Conservation (phyloP, 37 sponge, comb jelly and placozoan species). For the Petrosia ficiformis region DNA sequence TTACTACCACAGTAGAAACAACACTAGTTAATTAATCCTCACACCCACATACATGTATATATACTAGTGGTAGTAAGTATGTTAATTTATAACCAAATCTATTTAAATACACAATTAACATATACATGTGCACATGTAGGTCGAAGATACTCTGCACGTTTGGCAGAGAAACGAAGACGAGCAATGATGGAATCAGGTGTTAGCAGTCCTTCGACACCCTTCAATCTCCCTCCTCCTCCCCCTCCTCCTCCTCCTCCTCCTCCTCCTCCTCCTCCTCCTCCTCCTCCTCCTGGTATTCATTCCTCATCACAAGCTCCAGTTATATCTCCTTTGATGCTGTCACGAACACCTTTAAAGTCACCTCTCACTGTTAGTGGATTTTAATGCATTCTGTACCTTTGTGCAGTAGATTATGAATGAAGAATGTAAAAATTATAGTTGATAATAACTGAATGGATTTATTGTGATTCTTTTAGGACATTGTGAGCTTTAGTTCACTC, state of each 20-base stretch:
- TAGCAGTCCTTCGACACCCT: neutral
- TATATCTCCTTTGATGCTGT: neutral
- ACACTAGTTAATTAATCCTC: no score
- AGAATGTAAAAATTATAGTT: no score
- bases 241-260: neutral
- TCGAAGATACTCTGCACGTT: conserved; percentile 54
- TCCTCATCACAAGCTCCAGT: conserved; percentile 14
- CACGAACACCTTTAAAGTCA: neutral
- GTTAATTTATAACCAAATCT: no score
- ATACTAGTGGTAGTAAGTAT: no score
- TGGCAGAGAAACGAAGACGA: conserved; percentile 35
- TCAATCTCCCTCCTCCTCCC: neutral
- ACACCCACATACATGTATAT: no score
- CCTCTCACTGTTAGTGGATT: neutral
- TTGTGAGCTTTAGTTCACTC: no score
- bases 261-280: conserved; percentile 35
- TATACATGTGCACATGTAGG: no score
- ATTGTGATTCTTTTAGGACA: no score
- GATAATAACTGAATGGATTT: no score
- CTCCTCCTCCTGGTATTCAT: conserved; percentile 60
- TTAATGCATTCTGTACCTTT: neutral
- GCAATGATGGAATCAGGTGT: neutral
- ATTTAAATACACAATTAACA: no score
- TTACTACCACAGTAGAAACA: no score
- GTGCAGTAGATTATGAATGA: neutral